Conservation (phyloP, 2,888 invertebrate species). For the Hirtodrosophila cameraria region DNA sequence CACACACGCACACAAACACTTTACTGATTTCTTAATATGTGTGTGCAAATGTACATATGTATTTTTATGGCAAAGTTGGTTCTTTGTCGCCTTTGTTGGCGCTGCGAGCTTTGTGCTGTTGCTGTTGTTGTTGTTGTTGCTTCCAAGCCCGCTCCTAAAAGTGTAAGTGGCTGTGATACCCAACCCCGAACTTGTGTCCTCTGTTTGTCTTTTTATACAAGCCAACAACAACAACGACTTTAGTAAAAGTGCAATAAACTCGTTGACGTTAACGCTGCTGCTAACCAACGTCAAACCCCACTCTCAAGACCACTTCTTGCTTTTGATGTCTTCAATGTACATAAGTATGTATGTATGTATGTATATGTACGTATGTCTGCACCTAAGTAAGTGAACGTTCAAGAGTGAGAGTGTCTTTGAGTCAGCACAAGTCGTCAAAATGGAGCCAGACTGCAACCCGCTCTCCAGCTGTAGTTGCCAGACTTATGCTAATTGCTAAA, state of each 20-base stretch:
- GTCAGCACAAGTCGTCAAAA: slow-evolving; percentile 30
- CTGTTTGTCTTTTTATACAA: slow-evolving; percentile 63
- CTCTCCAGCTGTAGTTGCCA: slow-evolving; percentile 30
- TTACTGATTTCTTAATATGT: slow-evolving; percentile 47
- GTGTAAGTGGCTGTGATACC: slow-evolving; percentile 64
- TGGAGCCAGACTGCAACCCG: slow-evolving; percentile 23
- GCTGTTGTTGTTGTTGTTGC: slow-evolving; percentile 19
- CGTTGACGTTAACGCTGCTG: slow-evolving; percentile 46
- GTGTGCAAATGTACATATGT: too few species aligned
- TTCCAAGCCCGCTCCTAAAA: slow-evolving; percentile 53
- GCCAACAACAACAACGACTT: slow-evolving; percentile 58
- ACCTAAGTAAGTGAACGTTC: slow-evolving; percentile 19
- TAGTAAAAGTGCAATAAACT: slow-evolving; percentile 73
- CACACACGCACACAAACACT: slow-evolving; percentile 3
- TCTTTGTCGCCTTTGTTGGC: slow-evolving; percentile 68
- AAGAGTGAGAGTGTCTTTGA: slow-evolving; percentile 34
- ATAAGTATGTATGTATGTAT: slow-evolving; percentile 8
- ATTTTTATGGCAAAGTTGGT: slow-evolving; percentile 54
- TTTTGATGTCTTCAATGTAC: slow-evolving; percentile 55
- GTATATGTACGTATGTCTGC: slow-evolving; percentile 5
- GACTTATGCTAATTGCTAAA: slow-evolving; percentile 36
- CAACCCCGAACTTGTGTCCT: slow-evolving; percentile 45
- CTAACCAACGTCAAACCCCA: slow-evolving; percentile 11
- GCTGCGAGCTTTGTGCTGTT: slow-evolving; percentile 19
- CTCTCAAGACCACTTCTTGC: slow-evolving; percentile 43